phyloP scores from a whole-genome alignment of 2,797 vertebrate species.

The Gymnopithys bicolor region DNA sequence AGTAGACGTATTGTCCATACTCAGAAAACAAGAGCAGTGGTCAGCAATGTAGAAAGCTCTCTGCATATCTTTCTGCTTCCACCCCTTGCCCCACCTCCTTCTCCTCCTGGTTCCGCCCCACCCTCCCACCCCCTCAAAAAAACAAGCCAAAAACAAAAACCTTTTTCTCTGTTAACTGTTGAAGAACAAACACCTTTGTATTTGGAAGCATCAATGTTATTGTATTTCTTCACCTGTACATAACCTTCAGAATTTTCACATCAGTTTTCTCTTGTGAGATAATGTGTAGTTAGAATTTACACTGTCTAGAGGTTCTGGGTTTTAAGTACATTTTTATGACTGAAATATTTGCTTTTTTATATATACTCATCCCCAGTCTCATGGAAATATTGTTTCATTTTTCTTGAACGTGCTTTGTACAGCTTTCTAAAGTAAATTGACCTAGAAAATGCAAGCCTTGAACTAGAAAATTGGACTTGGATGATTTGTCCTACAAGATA shows the following conservation, averaged over 20 bases:
- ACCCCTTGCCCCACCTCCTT: not conserved
- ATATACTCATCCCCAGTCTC: not conserved
- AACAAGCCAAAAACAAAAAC: not conserved
- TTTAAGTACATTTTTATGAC: not conserved
- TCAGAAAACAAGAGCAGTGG: not conserved
- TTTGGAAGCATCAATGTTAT: not conserved
- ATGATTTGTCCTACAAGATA: not conserved
- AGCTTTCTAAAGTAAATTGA: not conserved
- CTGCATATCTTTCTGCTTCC: not conserved
- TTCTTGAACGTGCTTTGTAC: not conserved
- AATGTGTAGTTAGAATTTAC: not conserved
- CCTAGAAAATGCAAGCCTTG: not conserved
- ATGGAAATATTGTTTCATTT: not conserved
- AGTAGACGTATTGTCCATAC: not conserved
- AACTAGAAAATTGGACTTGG: not conserved
- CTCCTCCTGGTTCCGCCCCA: not conserved
- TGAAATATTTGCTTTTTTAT: not conserved
- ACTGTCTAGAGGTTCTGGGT: not conserved
- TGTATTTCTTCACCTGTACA: not conserved
- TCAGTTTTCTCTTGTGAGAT: not conserved
- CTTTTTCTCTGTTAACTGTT: not conserved
- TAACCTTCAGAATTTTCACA: not conserved
- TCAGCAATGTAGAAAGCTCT: not conserved
- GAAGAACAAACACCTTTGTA: not conserved
- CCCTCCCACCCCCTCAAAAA: no score